These are phyloP conservation scores for Loripinus fragilis DNA, from an alignment of 2,888 invertebrate species.

Conservation along the genomic window DNA sequence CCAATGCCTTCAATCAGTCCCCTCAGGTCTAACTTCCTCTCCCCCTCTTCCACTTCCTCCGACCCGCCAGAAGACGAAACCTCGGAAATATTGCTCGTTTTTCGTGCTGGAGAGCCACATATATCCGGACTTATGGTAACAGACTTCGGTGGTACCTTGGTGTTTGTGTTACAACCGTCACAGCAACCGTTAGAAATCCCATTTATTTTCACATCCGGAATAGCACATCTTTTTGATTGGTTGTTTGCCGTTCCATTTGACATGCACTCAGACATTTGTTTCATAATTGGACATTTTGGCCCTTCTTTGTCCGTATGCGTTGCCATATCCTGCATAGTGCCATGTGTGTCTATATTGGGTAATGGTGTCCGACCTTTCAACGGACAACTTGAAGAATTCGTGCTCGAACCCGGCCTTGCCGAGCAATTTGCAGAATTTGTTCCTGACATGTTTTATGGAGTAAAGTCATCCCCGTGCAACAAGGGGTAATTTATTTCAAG, in stretches of 20 bases:
- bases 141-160: conserved; percentile 19
- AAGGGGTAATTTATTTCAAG: no score
- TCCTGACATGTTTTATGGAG: no score
- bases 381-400: no score
- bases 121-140: conserved; percentile 24
- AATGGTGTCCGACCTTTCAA: not conserved
- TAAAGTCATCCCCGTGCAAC: no score
- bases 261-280: not conserved
- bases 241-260: not conserved
- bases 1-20: conserved; percentile 76
- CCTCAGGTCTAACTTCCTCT: conserved; percentile 71
- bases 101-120: conserved; percentile 42
- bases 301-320: not conserved
- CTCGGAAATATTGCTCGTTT: conserved; percentile 62
- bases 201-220: not conserved
- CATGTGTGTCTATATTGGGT: not conserved
- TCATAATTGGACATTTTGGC: not conserved
- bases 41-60: conserved; percentile 67
- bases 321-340: not conserved
- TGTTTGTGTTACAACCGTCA: not conserved
- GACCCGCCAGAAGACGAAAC: conserved; percentile 72
- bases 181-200: not conserved
- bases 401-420: no score
- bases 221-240: not conserved
- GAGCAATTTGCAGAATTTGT: no score